Evolutionary conservation across 2,888 invertebrate species (phyloP).

Genomic region (Dicranocentrus wangi): DNA sequence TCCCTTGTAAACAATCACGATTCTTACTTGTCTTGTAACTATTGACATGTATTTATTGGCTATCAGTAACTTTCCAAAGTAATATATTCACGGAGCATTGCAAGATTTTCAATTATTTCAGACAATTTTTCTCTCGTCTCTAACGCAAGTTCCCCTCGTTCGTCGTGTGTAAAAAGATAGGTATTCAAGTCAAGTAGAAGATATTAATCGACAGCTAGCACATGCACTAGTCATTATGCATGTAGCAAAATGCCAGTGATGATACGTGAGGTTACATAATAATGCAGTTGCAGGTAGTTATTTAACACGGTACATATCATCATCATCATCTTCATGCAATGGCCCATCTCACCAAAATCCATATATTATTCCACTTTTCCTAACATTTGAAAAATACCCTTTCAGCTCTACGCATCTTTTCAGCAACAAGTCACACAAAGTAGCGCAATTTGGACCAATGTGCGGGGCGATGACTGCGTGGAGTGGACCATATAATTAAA

Average conservation of each 20-base stretch:
- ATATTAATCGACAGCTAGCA: conserved; percentile 57
- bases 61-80: conserved; percentile 16
- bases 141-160: too few relatives aligned
- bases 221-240: conserved; percentile 40
- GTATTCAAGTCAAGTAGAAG: conserved; percentile 46
- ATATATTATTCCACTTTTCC: background rate
- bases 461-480: too few relatives aligned
- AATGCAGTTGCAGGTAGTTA: conserved; percentile 15
- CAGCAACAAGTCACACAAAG: too few relatives aligned
- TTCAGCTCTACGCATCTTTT: too few relatives aligned
- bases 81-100: background rate
- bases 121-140: conserved; percentile 3
- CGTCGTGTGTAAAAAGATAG: too few relatives aligned
- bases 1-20: background rate
- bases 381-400: background rate
- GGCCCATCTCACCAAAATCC: background rate
- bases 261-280: conserved; percentile 58
- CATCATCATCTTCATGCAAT: conserved; percentile 17
- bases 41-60: conserved; percentile 31
- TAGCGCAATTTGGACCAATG: too few relatives aligned
- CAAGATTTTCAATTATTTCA: conserved; percentile 24
- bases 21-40: background rate
- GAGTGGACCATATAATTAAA: too few relatives aligned
- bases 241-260: conserved; percentile 24
- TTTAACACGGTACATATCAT: conserved; percentile 22